phyloP scores from a whole-genome alignment of 2,797 vertebrate species.

The Bovichtus variegatus region DNA sequence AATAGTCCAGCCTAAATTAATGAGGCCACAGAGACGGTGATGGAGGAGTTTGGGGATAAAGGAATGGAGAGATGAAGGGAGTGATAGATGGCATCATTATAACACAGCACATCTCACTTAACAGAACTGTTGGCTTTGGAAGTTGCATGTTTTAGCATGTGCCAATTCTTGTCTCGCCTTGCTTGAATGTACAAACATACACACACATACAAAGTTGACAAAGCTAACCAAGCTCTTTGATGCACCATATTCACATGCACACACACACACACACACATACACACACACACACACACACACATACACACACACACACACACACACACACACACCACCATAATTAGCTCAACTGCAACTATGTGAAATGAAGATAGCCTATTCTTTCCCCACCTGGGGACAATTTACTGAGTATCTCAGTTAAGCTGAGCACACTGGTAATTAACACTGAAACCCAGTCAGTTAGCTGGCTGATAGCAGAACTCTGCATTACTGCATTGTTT shows the following conservation, averaged over 20 bases:
- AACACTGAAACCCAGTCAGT: slow-evolving; percentile 72
- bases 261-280: not conserved
- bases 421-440: slow-evolving; percentile 78
- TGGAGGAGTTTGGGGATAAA: slow-evolving; percentile 76
- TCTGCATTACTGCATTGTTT: slow-evolving; percentile 70
- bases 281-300: slow-evolving; percentile 1
- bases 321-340: slow-evolving; percentile 71
- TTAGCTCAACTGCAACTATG: slow-evolving; percentile 81
- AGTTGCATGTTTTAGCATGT: slow-evolving; percentile 60
- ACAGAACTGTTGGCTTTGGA: slow-evolving; percentile 83
- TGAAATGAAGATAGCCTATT: slow-evolving; percentile 79
- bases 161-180: slow-evolving; percentile 57
- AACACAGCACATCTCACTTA: slow-evolving; percentile 79
- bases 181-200: slow-evolving; percentile 50
- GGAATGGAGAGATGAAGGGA: slow-evolving; percentile 78
- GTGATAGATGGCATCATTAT: slow-evolving; percentile 86
- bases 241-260: slow-evolving; percentile 4
- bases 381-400: slow-evolving; percentile 85
- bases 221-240: slow-evolving; percentile 54
- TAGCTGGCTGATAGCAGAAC: slow-evolving; percentile 59
- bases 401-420: slow-evolving; percentile 77
- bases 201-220: slow-evolving; percentile 20
- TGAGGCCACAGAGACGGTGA: slow-evolving; percentile 79
- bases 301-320: slow-evolving; percentile 36
- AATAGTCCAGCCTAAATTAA: slow-evolving; percentile 81